Percentiles rank a stretch among this genome's conserved stretches.
Evolutionary conservation across 2,797 vertebrate genomes (phyloP).

Genomic region (Pseudotriccus pelzelni): DNA sequence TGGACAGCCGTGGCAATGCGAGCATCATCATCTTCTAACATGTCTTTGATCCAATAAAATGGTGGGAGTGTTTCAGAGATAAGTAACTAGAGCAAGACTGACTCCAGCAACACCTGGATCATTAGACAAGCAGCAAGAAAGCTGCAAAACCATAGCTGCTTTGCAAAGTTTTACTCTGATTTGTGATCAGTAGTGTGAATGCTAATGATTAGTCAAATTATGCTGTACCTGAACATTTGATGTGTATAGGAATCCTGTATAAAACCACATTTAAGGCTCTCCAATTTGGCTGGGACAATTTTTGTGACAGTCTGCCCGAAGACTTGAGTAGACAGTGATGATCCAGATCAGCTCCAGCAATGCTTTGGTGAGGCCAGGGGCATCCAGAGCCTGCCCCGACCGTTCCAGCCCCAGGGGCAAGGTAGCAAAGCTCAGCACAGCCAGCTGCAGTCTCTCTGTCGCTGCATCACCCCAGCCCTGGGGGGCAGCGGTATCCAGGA

Average conservation of each 20-base stretch:
- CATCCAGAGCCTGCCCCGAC: not conserved
- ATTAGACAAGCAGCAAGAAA: not conserved
- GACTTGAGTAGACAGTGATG: rapidly evolving
- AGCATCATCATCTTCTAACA: not conserved
- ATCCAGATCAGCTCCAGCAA: rapidly evolving
- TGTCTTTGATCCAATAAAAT: not conserved
- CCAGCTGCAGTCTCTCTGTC: rapidly evolving
- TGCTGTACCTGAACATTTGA: not conserved
- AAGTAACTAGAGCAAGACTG: not conserved
- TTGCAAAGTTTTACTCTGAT: not conserved
- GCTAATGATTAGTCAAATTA: not conserved
- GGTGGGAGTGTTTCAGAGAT: not conserved
- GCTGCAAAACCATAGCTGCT: not conserved
- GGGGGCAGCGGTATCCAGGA: not conserved
- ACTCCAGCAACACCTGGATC: not conserved
- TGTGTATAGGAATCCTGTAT: not conserved
- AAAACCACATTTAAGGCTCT: not conserved
- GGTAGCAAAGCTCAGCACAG: rapidly evolving
- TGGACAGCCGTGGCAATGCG: not conserved
- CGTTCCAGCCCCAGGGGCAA: rapidly evolving
- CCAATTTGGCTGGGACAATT: not conserved
- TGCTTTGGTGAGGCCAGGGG: not conserved
- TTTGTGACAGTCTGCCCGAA: not conserved
- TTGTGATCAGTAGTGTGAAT: not conserved
- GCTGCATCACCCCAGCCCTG: too few relatives aligned